Percentiles rank a stretch among this genome's conserved stretches.
These are phyloP conservation scores for Fopius arisanus DNA, from an alignment of 1,140 invertebrate genomes.

Conservation along the genomic window DNA sequence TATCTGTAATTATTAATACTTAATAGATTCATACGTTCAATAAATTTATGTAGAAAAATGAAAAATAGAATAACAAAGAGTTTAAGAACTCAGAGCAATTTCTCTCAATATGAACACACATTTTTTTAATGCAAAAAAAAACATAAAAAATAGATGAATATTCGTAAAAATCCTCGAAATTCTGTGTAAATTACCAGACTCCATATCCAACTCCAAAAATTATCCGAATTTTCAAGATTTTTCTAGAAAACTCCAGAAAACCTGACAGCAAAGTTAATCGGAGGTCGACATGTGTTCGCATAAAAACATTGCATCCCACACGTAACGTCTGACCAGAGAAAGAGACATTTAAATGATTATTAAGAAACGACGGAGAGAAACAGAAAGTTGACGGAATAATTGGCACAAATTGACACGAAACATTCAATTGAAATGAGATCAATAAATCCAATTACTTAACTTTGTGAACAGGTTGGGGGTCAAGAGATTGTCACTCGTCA, in stretches of 20 bases:
- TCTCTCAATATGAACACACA: no score
- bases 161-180: no score
- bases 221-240: no score
- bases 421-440: not conserved
- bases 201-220: no score
- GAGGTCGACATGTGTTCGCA: not conserved
- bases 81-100: no score
- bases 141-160: no score
- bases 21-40: no score
- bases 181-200: no score
- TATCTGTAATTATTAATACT: no score
- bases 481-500: conserved; percentile 8
- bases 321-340: not conserved
- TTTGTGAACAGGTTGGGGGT: not conserved
- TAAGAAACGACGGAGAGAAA: not conserved
- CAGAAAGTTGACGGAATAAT: not conserved
- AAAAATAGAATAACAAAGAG: no score
- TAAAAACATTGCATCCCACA: not conserved
- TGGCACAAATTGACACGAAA: conserved; percentile 1
- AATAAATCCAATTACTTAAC: not conserved
- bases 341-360: not conserved
- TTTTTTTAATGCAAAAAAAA: no score
- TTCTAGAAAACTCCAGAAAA: not conserved
- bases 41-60: no score
- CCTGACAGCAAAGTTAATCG: not conserved